phyloP scores from a whole-genome alignment of 2,113 vertebrate genomes.

The Protobothrops flavoviridis region DNA sequence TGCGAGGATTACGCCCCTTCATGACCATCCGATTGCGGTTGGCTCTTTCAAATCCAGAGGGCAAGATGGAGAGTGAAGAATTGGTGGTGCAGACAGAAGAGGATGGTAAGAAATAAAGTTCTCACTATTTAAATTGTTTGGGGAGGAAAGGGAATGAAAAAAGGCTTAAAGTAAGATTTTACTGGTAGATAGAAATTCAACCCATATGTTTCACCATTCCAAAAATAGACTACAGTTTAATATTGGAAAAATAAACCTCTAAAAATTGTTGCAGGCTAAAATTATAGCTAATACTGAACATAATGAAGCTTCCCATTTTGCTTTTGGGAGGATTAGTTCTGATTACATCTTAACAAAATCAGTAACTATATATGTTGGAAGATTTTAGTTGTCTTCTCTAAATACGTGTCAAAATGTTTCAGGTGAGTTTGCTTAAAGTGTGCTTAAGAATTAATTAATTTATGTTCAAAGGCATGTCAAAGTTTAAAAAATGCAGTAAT shows the following conservation, averaged over 20 bases:
- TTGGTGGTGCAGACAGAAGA: slow-evolving; percentile 94
- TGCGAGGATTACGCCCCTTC: slow-evolving; percentile 89
- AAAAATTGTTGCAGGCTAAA: not conserved
- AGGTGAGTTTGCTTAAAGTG: not conserved
- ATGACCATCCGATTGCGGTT: slow-evolving; percentile 88
- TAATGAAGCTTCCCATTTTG: not conserved
- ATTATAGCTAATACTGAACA: not conserved
- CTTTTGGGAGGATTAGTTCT: not conserved
- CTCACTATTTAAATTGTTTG: not conserved
- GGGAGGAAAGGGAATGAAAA: not conserved
- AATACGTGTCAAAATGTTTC: not conserved
- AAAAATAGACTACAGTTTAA: not conserved
- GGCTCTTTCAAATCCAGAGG: slow-evolving; percentile 92
- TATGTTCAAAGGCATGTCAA: not conserved
- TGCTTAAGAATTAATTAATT: not conserved
- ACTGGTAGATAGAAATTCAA: not conserved
- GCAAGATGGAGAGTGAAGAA: slow-evolving; percentile 93
- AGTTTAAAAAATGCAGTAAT: no score
- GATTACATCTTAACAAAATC: not conserved
- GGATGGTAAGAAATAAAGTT: slow-evolving; percentile 76
- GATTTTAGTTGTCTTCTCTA: not conserved
- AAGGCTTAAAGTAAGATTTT: not conserved
- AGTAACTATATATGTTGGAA: not conserved
- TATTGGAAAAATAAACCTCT: not conserved
- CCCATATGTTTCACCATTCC: not conserved